A percentile compares a stretch with the other conserved stretches of the same genome.
Evolutionary conservation across 2,113 vertebrate genomes (phyloP).

Genomic region (Neotragus pygmaeus): DNA sequence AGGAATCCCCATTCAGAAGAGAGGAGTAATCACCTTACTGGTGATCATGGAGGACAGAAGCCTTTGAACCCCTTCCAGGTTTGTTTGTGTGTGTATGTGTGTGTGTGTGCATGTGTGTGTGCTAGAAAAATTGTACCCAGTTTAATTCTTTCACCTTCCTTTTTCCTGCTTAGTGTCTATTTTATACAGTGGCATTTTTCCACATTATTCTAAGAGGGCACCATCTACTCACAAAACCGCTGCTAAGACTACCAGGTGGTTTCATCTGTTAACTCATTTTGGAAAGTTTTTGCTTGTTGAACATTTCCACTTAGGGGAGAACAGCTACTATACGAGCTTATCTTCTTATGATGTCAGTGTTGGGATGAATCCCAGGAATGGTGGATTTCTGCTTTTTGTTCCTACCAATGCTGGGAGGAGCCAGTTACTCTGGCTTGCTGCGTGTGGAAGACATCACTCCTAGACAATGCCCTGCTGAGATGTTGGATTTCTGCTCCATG

Average conservation of each 20-base stretch:
- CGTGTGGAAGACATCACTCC: neutral
- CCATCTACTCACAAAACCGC: neutral
- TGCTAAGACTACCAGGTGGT: neutral
- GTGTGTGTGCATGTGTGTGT: neutral
- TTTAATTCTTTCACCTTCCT: neutral
- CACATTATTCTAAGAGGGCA: neutral
- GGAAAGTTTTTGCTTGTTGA: neutral
- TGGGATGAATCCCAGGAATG: neutral
- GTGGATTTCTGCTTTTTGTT: neutral
- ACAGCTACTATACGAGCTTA: neutral
- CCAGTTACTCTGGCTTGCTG: neutral
- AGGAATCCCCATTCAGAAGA: neutral
- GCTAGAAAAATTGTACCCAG: neutral
- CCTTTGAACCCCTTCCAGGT: neutral
- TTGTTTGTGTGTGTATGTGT: neutral
- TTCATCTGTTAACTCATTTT: neutral
- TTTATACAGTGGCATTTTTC: neutral
- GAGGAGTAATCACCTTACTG: neutral
- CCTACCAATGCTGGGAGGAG: neutral
- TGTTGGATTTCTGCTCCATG: conserved; percentile 25
- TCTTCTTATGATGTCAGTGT: neutral
- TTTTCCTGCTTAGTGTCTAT: neutral
- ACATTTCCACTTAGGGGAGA: neutral
- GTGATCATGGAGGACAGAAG: neutral
- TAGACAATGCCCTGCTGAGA: neutral